Evolutionary conservation across 2,113 vertebrate genomes (phyloP), one percentile per base, ranked within the genome.

Genomic region (Dasyornis broadbenti): DNA sequence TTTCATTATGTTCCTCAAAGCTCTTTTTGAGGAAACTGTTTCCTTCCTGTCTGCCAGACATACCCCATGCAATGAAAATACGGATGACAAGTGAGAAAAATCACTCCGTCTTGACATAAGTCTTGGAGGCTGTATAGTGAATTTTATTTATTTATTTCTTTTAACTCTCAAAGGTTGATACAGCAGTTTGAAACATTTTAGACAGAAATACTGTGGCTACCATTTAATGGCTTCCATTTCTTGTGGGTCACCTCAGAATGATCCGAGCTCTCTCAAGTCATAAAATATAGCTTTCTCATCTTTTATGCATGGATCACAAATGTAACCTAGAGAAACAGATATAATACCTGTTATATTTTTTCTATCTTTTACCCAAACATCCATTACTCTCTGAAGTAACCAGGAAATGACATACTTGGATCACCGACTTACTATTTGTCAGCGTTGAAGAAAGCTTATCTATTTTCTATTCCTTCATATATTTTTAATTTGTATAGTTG

Each of bases 211-310:
- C 45, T 50, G 45, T 56, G 70, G 47, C 82, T 94, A 65, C 75
- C 27, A 69, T 82, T 80, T 90, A 94, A 92, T 90, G 15, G 3
- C 82, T 97, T 94, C 63, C 35, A 80, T 93, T 93, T 85, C 59
- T 80, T 90, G 50, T 79, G 66, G 37, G 86, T 93, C 72, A 71
- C 33, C 26, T 89, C 52, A 37, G 59, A 71, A 39, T 71, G 94
- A 77, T 56, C 44, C 2, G 23, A 84, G 30, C 66, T 31, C 68
- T 88, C 35, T 91, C 37, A 83, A 87, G 26, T 49, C 5, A 2
- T 86, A 81, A 92, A 92, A 44, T 35, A 88, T 0, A 81, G 18
- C 31, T 73, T 94, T 94, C 22, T 85, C 16, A 45, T 45, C n/a
- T 71, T 77, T 91, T 93, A 68, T 66, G 91, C 63, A 53, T 63